phyloP scores from a whole-genome alignment of 2,888 invertebrate species.

The Cremastinae sp. region DNA sequence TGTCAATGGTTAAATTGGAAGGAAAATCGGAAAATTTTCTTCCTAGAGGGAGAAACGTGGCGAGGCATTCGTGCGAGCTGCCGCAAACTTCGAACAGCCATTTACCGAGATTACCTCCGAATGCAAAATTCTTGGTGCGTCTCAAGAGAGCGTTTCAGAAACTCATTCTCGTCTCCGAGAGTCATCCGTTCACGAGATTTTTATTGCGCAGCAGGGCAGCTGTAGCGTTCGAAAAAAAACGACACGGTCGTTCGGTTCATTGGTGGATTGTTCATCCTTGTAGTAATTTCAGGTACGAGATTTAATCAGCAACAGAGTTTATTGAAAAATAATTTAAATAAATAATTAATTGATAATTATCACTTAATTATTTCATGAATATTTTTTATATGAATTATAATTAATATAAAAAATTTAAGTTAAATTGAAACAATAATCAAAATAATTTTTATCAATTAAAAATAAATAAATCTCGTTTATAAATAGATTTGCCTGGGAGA shows the following conservation, averaged over 20 bases:
- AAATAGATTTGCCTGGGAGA: constrained; percentile 72
- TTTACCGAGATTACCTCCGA: constrained; percentile 76
- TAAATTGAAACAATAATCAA: too few species aligned
- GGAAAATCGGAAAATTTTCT: constrained; percentile 18
- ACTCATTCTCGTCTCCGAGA: constrained; percentile 70
- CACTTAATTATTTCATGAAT: not conserved
- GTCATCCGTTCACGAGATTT: constrained; percentile 70
- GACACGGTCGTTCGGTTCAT: constrained; percentile 70
- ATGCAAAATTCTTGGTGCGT: constrained; percentile 68
- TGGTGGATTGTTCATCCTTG: constrained; percentile 78
- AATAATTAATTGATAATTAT: too few species aligned
- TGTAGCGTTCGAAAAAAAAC: constrained; percentile 74
- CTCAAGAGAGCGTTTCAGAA: constrained; percentile 73
- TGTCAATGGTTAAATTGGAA: constrained; percentile 27
- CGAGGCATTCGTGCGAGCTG: constrained; percentile 72
- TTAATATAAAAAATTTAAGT: too few species aligned
- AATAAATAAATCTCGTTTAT: too few species aligned
- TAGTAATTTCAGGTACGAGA: constrained; percentile 70
- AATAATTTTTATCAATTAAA: not conserved
- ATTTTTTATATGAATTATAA: constrained; percentile 22
- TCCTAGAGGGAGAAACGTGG: constrained; percentile 34
- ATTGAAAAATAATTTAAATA: too few species aligned
- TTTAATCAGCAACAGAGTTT: not conserved
- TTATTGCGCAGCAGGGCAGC: constrained; percentile 75
- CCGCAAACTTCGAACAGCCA: constrained; percentile 72